These are phyloP conservation scores for Oryzias sinensis DNA, from an alignment of 2,797 vertebrate genomes.

Conservation along the genomic window DNA sequence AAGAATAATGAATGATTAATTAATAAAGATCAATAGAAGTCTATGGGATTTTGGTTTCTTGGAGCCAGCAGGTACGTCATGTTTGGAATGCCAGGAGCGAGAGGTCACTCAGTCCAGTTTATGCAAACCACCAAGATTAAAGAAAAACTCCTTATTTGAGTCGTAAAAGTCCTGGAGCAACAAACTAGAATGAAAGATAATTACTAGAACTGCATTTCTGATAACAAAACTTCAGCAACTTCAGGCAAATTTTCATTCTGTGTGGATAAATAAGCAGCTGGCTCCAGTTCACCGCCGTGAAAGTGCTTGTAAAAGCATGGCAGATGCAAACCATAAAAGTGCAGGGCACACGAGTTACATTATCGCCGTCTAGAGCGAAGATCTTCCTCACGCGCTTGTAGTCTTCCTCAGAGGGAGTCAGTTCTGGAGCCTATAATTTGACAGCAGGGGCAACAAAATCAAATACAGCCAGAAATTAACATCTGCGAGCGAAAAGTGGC, in stretches of 20 bases:
- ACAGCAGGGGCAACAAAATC: constrained; percentile 23
- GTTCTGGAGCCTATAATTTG: constrained; percentile 72
- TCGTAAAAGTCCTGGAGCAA: too few species aligned
- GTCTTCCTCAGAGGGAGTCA: constrained; percentile 83
- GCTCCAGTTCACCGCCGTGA: constrained; percentile 6
- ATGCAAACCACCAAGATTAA: too few species aligned
- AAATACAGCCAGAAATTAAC: constrained; percentile 20
- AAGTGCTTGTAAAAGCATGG: constrained; percentile 16
- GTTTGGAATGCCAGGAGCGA: too few species aligned
- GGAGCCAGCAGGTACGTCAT: too few species aligned
- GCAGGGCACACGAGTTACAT: constrained; percentile 67
- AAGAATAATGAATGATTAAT: too few species aligned
- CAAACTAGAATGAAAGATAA: too few species aligned
- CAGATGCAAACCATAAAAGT: constrained; percentile 29
- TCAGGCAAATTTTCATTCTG: constrained; percentile 16
- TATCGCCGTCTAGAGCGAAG: constrained; percentile 73
- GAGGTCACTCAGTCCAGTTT: too few species aligned
- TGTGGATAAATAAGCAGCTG: constrained; percentile 12
- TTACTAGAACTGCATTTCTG: too few species aligned
- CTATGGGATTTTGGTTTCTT: too few species aligned
- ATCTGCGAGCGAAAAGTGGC: constrained; percentile 7
- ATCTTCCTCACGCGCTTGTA: constrained; percentile 86
- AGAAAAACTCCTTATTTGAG: too few species aligned
- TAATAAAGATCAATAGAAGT: too few species aligned
- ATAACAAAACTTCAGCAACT: background rate